Base-by-base conservation (phyloP, 1,140 invertebrate species). In the Phthorimaea operculella region DNA sequence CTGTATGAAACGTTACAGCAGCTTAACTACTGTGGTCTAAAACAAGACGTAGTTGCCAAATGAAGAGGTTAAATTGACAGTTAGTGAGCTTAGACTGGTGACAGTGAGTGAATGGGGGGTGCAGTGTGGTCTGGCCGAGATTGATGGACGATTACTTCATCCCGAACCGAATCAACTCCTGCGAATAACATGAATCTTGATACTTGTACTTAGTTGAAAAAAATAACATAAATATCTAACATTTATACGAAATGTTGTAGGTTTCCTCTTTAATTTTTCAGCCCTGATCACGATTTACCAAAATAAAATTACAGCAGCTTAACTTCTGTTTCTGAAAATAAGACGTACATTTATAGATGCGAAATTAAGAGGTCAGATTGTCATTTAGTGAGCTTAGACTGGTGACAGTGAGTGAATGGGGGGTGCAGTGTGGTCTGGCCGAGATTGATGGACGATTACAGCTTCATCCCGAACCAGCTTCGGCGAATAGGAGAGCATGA, bases 91-190 rank as follows among this genome's bases (percentile, higher is more conserved):
- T 47, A 3, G 44, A 16, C 4, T 17, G 44, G 44, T 4, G 4
- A 8, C 4, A 42, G 44, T 16, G 44, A n/a, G 1, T 12, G 36
- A n/a, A n/a, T 39, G 36, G n/a, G 10, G 36, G 8, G 8, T 39
- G 36, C 44, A 9, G 2, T 47, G 44, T 47, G n/a, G 4, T 11
- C 11, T 17, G 11, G 42, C 10, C 42, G 6, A 45, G 42, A 45
- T 45, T 45, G 42, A 45, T 45, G 42, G 42, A 45, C 14, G 42
- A 45, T 45, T 8, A 14, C 42, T 45, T 45, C 42, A 45, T 45
- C 42, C 42, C 42, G 42, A 14, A n/a, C n/a, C n/a, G n/a, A n/a
- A n/a, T n/a, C n/a, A n/a, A n/a, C n/a, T n/a, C n/a, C n/a, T n/a
- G n/a, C n/a, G n/a, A n/a, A n/a, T n/a, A n/a, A n/a, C n/a, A n/a